A percentile compares a stretch with the other conserved stretches of the same genome.
Conservation (phyloP, 2,888 invertebrate genomes). For the Euclidia mi region DNA sequence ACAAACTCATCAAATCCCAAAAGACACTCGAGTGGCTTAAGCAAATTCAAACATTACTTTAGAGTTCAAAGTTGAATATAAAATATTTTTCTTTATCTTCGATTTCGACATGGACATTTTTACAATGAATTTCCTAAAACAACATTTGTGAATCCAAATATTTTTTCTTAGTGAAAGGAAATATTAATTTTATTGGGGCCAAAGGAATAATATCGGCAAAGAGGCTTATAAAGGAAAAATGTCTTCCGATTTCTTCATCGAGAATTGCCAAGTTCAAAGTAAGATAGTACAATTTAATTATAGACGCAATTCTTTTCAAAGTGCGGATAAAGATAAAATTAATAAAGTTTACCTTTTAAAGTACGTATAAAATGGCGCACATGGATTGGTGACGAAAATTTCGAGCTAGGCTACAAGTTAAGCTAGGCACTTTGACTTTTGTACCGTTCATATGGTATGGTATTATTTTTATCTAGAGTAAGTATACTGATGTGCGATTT, state of each 20-base stretch:
- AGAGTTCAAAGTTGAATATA: slow-evolving; percentile 23
- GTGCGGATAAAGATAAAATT: neutral
- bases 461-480: too few relatives aligned
- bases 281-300: slow-evolving; percentile 38
- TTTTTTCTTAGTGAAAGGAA: slow-evolving; percentile 14
- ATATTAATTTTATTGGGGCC: slow-evolving; percentile 32
- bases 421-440: too few relatives aligned
- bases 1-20: neutral
- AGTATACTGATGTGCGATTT: too few relatives aligned
- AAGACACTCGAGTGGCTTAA: neutral
- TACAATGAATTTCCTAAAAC: slow-evolving; percentile 29
- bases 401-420: too few relatives aligned
- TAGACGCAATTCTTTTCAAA: neutral
- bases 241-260: slow-evolving; percentile 30
- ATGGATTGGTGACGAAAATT: too few relatives aligned
- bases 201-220: slow-evolving; percentile 43
- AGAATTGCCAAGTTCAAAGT: slow-evolving; percentile 28
- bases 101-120: slow-evolving; percentile 23
- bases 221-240: slow-evolving; percentile 42
- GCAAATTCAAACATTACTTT: neutral
- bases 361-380: too few relatives aligned
- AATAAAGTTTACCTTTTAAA: too few relatives aligned
- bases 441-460: too few relatives aligned
- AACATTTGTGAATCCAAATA: slow-evolving; percentile 33
- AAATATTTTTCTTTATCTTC: slow-evolving; percentile 27